phyloP scores from a whole-genome alignment of 2,797 vertebrate genomes.

The Manis pentadactyla region DNA sequence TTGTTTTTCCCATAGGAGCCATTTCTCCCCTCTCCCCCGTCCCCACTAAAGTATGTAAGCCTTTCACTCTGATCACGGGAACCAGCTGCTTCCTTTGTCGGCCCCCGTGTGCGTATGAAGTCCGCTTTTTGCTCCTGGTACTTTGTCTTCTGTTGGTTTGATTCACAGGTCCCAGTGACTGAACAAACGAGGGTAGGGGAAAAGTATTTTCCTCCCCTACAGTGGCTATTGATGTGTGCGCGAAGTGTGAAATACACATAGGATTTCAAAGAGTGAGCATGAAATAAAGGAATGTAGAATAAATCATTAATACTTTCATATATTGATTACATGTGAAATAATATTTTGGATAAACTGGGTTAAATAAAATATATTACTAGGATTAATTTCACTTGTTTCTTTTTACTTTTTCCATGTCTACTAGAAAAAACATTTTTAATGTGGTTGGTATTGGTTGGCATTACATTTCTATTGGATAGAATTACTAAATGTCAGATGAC shows the following conservation, averaged over 20 bases:
- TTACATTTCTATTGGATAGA: conserved; percentile 56
- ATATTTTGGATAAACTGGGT: not conserved
- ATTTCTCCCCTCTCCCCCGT: not conserved
- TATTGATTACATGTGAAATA: conserved; percentile 20
- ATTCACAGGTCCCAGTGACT: not conserved
- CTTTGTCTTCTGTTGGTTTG: not conserved
- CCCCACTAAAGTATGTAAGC: not conserved
- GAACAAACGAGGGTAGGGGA: not conserved
- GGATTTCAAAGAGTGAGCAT: not conserved
- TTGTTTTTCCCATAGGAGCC: conserved; percentile 5
- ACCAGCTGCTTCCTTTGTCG: not conserved
- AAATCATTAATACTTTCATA: not conserved
- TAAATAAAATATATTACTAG: conserved; percentile 44
- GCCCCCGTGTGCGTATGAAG: not conserved
- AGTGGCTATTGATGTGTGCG: not conserved
- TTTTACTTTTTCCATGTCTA: not conserved
- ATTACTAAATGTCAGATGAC: conserved; percentile 50
- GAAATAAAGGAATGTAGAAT: not conserved
- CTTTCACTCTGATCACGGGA: conserved; percentile 5
- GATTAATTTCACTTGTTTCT: not conserved
- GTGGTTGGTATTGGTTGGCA: not conserved
- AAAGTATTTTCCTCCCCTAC: not conserved
- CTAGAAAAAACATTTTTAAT: not conserved
- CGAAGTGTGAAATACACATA: not conserved
- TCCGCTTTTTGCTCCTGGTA: not conserved